Base-by-base conservation (phyloP, 2,797 vertebrate species). In the Threskiornis aethiopicus region DNA sequence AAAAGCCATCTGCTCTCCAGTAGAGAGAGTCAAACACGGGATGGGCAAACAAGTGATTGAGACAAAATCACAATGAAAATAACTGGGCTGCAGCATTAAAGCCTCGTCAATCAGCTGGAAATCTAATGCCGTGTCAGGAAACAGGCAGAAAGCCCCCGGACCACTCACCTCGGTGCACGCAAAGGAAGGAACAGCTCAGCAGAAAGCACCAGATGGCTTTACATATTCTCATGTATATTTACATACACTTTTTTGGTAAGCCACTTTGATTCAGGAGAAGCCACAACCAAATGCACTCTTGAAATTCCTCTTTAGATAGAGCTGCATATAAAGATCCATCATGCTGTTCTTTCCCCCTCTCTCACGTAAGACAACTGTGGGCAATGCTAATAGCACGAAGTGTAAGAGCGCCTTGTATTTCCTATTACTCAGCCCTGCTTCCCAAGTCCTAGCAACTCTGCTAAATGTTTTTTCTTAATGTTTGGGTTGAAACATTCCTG, bases 181-280 rank as follows among this genome's bases (percentile, higher is more conserved):
- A 0, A 78, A 51, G 73, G 85, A 44, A 54, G 73, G 58, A 46
- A n/a, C 46, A 84, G 77, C 93, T 75, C 42, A 57, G 73, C 85
- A 67, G 79, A 77, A 47, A 17, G 88, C 73, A 76, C 67, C 89
- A 92, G 84, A 93, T 90, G 81, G 77, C 84, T 70, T 79, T 77
- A 62, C 90, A 70, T 61, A 39, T 65, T 49, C 90, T 73, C 51
- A 29, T 54, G 83, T 41, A 29, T 85, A 85, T 90, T 95, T 79
- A 90, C 87, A 82, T 11, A 86, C 58, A 49, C 51, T 52, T 71
- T 83, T 82, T 88, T 55, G 73, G 88, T 29, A 69, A 78, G 70
- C 64, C 84, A 33, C 92, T 90, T 72, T 12, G 75, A 87, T 87
- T 87, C 84, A 31, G 52, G 83, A 93, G 65, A 52, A 87, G 52